Evolutionary conservation across 2,888 invertebrate genomes (phyloP), one percentile per base, ranked within the genome.

Genomic region (Altica lythri): DNA sequence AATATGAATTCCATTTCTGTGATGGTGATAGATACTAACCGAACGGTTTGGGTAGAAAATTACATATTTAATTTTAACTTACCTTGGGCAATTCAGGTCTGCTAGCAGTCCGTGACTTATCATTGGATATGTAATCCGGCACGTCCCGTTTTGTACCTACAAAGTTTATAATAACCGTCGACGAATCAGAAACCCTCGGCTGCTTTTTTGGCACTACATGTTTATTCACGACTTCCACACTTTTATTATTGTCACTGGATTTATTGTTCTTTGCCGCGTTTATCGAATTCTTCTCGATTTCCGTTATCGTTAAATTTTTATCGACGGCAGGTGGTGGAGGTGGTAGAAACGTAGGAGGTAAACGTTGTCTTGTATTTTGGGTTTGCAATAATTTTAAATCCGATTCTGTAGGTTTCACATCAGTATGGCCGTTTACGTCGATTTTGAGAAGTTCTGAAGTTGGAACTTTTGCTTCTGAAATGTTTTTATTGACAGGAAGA

Each of bases 61-160:
- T 19, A 3, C 3, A 19, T 19, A 19, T 27, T n/a, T 27, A 2
- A 27, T 27, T 16, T 6, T 12, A 49, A 62, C 57, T 85, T 70
- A 90, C 90, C 88, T 89, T 90, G 68, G 88, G 83, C 69, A 84
- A 81, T 72, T 85, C 84, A 56, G 81, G 83, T 80, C 76, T 84
- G 81, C 65, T 85, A 69, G 81, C 81, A 67, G 84, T 82, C 66
- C 86, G 83, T 65, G 88, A 82, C 74, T 88, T 82, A 80, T 93
- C 92, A 78, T 92, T 92, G 75, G 91, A 91, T 72, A 94, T 90
- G 78, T 94, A 92, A 81, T 93, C 91, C 44, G 93, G 93, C 69
- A 92, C 90, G 70, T 89, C 89, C 40, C 49, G 30, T 77, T 89
- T 89, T 71, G 89, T 84, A 77, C 85, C 82, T 63, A 88, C 89